Conservation (phyloP, 2,797 vertebrate species). For the Peromyscus nudipes region DNA sequence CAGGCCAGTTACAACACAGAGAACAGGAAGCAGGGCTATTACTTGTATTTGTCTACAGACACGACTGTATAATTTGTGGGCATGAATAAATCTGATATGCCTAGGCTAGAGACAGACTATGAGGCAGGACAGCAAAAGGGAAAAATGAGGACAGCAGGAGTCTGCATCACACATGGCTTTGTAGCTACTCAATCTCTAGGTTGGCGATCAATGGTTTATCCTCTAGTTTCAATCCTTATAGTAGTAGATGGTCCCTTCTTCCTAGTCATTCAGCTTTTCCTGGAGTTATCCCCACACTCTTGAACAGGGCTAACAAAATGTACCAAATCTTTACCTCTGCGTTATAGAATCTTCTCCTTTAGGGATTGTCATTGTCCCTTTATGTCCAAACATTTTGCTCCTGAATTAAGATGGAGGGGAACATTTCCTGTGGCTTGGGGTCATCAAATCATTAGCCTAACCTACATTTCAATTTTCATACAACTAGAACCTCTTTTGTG, state of each 20-base stretch:
- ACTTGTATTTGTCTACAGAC: neutral
- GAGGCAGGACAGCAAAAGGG: too few species aligned
- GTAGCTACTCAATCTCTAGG: neutral
- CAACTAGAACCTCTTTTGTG: neutral
- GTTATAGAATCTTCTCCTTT: neutral
- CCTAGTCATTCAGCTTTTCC: neutral
- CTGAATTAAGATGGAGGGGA: neutral
- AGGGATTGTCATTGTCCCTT: neutral
- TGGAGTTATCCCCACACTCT: neutral
- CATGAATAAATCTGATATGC: neutral
- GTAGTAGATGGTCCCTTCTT: neutral
- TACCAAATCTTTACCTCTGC: neutral
- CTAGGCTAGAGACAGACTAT: neutral
- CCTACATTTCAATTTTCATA: neutral
- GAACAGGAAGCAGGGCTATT: neutral
- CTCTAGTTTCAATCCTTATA: neutral
- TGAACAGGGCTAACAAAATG: neutral
- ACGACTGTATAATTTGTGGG: neutral
- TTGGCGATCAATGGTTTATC: neutral
- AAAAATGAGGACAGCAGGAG: neutral
- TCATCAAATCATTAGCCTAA: neutral
- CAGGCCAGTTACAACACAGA: neutral
- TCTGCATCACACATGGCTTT: rapidly evolving
- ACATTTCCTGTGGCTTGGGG: neutral
- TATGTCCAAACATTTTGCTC: neutral